These are phyloP conservation scores for Tenthredo livida DNA, from an alignment of 2,888 invertebrate genomes.

Conservation along the genomic window DNA sequence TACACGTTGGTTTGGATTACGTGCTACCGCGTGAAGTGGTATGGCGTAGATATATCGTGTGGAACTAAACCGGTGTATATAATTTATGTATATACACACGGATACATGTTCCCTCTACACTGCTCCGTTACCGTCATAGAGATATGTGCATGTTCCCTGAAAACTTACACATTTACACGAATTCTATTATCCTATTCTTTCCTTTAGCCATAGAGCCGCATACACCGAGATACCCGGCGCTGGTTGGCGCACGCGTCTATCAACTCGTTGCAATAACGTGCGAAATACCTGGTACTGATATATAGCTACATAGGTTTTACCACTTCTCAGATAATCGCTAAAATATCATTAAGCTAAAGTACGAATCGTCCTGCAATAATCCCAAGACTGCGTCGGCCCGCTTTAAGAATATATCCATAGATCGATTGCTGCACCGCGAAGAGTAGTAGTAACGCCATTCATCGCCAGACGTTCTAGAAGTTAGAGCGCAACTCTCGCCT, in stretches of 20 bases:
- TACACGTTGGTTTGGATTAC: slow-evolving; percentile 15
- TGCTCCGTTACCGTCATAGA: background rate
- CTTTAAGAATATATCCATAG: background rate
- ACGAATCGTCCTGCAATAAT: background rate
- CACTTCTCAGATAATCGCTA: slow-evolving; percentile 4
- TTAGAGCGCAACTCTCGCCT: background rate
- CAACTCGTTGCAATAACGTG: background rate
- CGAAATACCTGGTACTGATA: background rate
- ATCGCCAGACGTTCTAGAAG: background rate
- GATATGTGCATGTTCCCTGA: background rate
- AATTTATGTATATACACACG: slow-evolving; percentile 14
- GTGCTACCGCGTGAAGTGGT: slow-evolving; percentile 13
- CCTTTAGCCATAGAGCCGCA: background rate
- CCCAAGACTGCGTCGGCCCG: background rate
- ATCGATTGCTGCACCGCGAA: background rate
- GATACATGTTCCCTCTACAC: background rate
- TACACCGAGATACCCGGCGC: background rate
- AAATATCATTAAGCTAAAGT: background rate
- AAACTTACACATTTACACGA: background rate
- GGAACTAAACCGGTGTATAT: slow-evolving; percentile 24
- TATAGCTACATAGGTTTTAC: background rate
- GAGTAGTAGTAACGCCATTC: background rate
- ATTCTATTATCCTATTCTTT: slow-evolving; percentile 26
- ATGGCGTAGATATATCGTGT: background rate
- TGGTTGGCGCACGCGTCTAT: background rate